Evolutionary conservation across 2,113 vertebrate genomes (phyloP).

Genomic region (Eolophus roseicapilla): DNA sequence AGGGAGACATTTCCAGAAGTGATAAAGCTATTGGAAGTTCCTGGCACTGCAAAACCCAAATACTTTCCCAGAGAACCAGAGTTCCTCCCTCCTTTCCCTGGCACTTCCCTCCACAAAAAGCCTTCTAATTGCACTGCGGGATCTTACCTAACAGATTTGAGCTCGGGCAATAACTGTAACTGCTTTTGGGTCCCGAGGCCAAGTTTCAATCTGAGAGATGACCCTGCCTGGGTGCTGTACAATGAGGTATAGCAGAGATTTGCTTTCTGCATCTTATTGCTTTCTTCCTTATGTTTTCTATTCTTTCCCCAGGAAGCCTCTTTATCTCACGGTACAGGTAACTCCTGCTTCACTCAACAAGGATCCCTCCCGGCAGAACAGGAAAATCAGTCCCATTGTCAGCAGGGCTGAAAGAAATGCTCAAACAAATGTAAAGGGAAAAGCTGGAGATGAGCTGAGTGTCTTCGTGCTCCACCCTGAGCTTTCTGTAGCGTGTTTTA

Average conservation of each 20-base stretch:
- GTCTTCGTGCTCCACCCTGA: background rate
- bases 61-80: background rate
- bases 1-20: background rate
- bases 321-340: background rate
- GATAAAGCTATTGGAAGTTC: background rate
- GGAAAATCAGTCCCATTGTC: background rate
- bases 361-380: constrained; percentile 1
- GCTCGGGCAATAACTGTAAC: background rate
- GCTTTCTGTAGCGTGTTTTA: background rate
- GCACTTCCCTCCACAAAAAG: background rate
- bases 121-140: background rate
- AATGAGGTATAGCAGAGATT: background rate
- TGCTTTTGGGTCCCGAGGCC: background rate
- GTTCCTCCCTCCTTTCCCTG: background rate
- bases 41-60: background rate
- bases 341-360: background rate
- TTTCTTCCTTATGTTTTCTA: background rate
- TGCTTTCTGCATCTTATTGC: background rate
- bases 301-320: background rate
- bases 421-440: background rate
- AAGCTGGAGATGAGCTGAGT: background rate
- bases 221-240: background rate
- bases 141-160: background rate
- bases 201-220: background rate
- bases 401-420: background rate